A percentile compares a stretch with the other conserved stretches of the same genome.
Evolutionary conservation across 2,888 invertebrate species (phyloP).

Genomic region (Cephalotes varians): DNA sequence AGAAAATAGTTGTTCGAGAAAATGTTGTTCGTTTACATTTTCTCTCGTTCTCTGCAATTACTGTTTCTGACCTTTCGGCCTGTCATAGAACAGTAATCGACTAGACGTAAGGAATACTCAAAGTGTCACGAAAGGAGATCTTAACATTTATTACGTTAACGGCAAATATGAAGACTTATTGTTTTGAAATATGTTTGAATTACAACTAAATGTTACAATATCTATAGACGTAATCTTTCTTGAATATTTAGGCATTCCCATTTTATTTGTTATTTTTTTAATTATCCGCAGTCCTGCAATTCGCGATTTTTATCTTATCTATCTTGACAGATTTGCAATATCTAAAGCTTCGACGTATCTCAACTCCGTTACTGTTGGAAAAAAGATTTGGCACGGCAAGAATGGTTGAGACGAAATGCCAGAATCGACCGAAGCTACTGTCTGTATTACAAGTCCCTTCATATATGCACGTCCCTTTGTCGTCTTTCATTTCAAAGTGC

Average conservation of each 20-base stretch:
- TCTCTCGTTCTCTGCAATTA: neutral
- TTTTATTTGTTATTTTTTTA: neutral
- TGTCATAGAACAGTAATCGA: neutral
- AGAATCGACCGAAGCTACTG: slow-evolving; percentile 14
- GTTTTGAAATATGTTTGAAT: neutral
- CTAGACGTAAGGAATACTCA: neutral
- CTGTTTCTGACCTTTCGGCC: neutral
- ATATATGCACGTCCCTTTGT: slow-evolving; percentile 15
- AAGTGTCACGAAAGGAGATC: neutral
- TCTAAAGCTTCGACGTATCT: neutral
- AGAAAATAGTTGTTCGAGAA: slow-evolving; percentile 7
- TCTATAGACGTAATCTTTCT: neutral
- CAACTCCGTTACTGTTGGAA: neutral
- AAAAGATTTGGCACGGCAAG: slow-evolving; percentile 44
- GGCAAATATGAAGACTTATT: neutral
- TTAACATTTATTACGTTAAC: neutral
- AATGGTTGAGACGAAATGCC: slow-evolving; percentile 37
- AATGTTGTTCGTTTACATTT: slow-evolving; percentile 19
- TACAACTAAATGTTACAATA: slow-evolving; percentile 3
- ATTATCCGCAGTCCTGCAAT: neutral
- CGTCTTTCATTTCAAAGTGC: slow-evolving; percentile 30
- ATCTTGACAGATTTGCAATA: neutral
- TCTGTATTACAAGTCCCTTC: slow-evolving; percentile 20
- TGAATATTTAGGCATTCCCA: neutral
- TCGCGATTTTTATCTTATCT: neutral